Evolutionary conservation across 2,888 invertebrate genomes (phyloP), one percentile per base, ranked within the genome.

Genomic region (Syrista parreyssii): DNA sequence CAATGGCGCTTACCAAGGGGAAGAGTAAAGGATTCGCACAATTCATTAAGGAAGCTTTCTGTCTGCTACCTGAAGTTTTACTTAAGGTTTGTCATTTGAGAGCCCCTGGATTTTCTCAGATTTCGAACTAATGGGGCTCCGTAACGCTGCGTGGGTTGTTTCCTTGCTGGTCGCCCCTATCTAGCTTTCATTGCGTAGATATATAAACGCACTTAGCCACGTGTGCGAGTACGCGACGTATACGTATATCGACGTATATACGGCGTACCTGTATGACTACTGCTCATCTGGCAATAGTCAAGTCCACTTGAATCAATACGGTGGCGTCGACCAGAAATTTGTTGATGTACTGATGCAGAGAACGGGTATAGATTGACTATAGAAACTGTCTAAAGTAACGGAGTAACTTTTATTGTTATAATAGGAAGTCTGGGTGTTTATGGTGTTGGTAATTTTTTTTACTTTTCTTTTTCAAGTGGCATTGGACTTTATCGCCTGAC

Each of bases 281-380:
- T 15, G 55, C 55, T 55, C 55, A 55, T 55, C 23, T 23, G 55
- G 55, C 55, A 55, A 55, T 23, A 55, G 23, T 55, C 55, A 79
- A 79, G 84, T 80, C 78, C 79, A 75, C 80, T 82, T 82, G 76
- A 79, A 84, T 84, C 84, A 80, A 84, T 84, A 84, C 78, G 74
- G 82, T 84, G 80, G 84, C 80, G 84, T 82, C 79, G 80, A 73
- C 79, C 77, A 78, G 81, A 82, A 82, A 79, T 78, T 79, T 82
- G 79, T 81, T 82, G 23, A 55, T 55, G 23, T 23, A 55, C 23
- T 23, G 55, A 9, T 55, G 55, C 9, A 23, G 55, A 55, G 55
- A 2, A 23, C 55, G 9, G 23, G 55, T 23, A 23, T 40, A 4
- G 40, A 40, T 40, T 40, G 6, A 34, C 34, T 34, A 9, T 9